These are phyloP conservation scores for Pipistrellus kuhlii DNA, from an alignment of 2,797 vertebrate species.

Conservation along the genomic window DNA sequence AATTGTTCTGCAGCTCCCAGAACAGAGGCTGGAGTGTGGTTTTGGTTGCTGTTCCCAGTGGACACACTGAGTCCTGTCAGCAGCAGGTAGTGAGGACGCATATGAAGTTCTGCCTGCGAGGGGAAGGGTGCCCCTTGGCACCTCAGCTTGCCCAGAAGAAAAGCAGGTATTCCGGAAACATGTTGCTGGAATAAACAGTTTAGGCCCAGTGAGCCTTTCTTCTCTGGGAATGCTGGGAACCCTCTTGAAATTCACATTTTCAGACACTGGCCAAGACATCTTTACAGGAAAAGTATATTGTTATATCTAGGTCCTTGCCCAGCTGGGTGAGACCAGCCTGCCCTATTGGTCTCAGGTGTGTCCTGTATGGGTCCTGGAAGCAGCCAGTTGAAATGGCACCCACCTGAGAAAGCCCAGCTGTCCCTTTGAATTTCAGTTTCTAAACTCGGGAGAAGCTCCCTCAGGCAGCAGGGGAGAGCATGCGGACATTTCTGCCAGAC, in stretches of 20 bases:
- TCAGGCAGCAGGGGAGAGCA: background rate
- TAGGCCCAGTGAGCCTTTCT: background rate
- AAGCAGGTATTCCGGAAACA: rapidly evolving
- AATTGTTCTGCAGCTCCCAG: background rate
- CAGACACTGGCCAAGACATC: background rate
- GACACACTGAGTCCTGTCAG: background rate
- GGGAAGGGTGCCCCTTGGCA: background rate
- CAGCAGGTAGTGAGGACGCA: background rate
- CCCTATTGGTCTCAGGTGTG: background rate
- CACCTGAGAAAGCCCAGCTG: background rate
- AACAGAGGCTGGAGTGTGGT: background rate
- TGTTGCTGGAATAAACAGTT: background rate
- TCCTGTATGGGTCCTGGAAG: background rate
- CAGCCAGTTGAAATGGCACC: background rate
- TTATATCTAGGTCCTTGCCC: no score
- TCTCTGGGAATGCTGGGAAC: background rate
- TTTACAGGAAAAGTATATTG: background rate
- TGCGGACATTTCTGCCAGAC: background rate
- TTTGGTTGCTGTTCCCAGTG: background rate
- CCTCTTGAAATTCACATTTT: background rate
- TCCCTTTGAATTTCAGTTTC: no score
- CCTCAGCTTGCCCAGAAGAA: background rate
- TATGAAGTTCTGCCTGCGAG: background rate
- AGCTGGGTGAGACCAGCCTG: background rate
- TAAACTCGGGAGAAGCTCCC: background rate